Conservation (phyloP, 2,888 invertebrate species). For the Bhutanitis thaidina region DNA sequence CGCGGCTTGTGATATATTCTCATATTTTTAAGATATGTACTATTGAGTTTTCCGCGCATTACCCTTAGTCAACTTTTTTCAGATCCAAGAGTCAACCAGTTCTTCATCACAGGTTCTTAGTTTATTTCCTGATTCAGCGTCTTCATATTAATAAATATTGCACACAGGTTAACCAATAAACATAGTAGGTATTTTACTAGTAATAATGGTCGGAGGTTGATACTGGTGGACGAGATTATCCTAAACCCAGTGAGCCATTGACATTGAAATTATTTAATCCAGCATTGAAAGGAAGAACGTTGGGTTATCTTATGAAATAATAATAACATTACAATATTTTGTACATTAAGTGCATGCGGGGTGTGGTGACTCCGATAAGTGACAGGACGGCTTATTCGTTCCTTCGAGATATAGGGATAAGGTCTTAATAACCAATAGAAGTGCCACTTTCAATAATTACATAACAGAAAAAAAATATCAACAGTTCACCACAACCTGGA, state of each 20-base stretch:
- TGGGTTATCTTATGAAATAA: slow-evolving; percentile 67
- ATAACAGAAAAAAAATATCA: no score
- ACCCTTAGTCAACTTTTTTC: no score
- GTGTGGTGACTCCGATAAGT: slow-evolving; percentile 62
- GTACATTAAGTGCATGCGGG: slow-evolving; percentile 70
- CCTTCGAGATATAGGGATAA: slow-evolving; percentile 42
- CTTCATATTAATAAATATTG: no score
- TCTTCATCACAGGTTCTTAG: no score
- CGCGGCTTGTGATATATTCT: no score
- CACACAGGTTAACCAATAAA: slow-evolving; percentile 22
- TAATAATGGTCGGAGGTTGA: slow-evolving; percentile 40
- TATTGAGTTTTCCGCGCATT: no score
- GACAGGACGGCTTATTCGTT: slow-evolving; percentile 50
- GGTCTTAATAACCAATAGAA: slow-evolving; percentile 32
- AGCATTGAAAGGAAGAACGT: slow-evolving; percentile 47
- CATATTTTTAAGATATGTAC: no score
- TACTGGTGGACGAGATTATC: slow-evolving; percentile 40
- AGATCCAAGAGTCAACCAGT: no score
- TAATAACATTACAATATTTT: slow-evolving; percentile 77
- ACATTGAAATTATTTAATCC: slow-evolving; percentile 64
- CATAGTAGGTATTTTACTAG: slow-evolving; percentile 22
- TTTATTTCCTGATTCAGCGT: no score
- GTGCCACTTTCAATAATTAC: slow-evolving; percentile 14
- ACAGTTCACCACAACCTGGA: no score
- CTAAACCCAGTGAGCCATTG: slow-evolving; percentile 44